Base-by-base conservation (phyloP, 2,888 invertebrate species). In the Sphaerophoria rueppellii region DNA sequence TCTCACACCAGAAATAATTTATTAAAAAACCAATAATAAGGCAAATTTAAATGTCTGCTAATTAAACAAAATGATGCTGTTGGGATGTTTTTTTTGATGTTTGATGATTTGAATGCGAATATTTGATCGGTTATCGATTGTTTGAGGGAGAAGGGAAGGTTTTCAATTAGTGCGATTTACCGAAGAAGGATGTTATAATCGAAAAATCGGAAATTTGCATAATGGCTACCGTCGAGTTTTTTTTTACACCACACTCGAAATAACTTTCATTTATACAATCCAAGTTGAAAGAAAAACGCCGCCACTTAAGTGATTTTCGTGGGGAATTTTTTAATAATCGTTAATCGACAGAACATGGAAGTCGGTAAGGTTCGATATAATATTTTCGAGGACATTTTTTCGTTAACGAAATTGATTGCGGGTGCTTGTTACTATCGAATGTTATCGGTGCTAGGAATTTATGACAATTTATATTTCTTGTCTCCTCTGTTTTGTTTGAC, bases 61-160 rank as follows among this genome's bases (percentile, higher is more conserved):
- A 85, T 77, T 60, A 76, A 85, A 85, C 81, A 77, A 81, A 73
- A 81, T 77, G 81, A 81, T 76, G 81, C 73, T 70, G 79, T 63
- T 37, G 74, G 72, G 73, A 61, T 81, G 80, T 77, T 76, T 71
- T 70, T 46, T 58, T 58, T 76, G 72, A 85, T 81, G 76, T 81
- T 81, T 81, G 85, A 85, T 81, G 85, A 85, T 85, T 81, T 81
- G 81, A 81, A 81, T 85, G 85, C 81, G 77, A 85, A 85, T 81
- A 6, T 24, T 24, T 24, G 24, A 24, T 50, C 65, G 71, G 61
- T 70, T 81, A 85, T 81, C 76, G 85, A 77, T 67, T 57, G 67
- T 58, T 63, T 58, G n/a, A 16, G 16, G 12, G 37, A 32, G 46
- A 50, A 9, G 11, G 37, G 6, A 61, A 46, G 14, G 43, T 69